phyloP scores from a whole-genome alignment of 2,797 vertebrate genomes.

The Acanthornis magna region DNA sequence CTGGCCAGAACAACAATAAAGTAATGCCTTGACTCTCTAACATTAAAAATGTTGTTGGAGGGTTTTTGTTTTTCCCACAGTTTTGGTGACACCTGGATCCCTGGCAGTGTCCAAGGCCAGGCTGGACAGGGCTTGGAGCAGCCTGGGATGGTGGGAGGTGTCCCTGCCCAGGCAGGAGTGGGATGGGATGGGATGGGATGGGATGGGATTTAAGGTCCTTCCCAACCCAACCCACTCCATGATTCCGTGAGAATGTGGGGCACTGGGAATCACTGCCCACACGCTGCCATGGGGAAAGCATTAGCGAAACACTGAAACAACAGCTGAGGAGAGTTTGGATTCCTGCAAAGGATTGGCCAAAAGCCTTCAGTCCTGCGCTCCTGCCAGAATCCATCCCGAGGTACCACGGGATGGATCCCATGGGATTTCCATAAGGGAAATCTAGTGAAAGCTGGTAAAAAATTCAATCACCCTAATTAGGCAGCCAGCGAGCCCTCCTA shows the following conservation, averaged over 20 bases:
- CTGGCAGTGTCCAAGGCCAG: background rate
- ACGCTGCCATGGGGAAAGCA: background rate
- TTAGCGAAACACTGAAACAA: background rate
- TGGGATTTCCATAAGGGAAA: background rate
- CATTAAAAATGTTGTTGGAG: too few species aligned
- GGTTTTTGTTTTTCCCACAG: too few species aligned
- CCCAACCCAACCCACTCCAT: background rate
- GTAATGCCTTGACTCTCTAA: too few species aligned
- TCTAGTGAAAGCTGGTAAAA: background rate
- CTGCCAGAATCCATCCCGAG: background rate
- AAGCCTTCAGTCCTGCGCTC: background rate
- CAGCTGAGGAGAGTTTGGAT: background rate
- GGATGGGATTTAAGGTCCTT: background rate
- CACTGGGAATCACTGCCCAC: background rate
- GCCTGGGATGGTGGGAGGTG: fast-evolving
- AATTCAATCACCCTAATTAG: background rate
- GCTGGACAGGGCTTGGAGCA: background rate
- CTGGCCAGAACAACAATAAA: too few species aligned
- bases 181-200: too few species aligned
- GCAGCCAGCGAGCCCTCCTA: background rate
- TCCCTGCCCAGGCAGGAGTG: background rate
- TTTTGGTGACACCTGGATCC: background rate
- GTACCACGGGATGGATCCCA: too few species aligned
- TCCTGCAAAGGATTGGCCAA: background rate
- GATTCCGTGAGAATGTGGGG: background rate